phyloP scores from a whole-genome alignment of 2,113 vertebrate species.

The Callopanchax toddi region DNA sequence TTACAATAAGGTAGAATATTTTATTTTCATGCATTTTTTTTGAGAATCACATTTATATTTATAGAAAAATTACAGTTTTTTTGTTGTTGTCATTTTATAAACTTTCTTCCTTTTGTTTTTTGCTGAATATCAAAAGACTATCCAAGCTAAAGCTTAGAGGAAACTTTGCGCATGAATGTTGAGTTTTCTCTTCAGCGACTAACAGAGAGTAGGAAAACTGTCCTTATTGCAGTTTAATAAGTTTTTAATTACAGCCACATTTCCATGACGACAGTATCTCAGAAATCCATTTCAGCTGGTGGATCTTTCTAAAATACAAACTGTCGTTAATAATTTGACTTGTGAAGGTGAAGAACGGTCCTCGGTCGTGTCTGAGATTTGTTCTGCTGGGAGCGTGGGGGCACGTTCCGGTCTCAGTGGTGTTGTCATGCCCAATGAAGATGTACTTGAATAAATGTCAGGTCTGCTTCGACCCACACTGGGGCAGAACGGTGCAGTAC shows the following conservation, averaged over 20 bases:
- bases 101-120: too few species aligned
- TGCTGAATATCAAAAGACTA: too few species aligned
- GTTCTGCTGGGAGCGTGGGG: conserved; percentile 7
- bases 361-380: not conserved
- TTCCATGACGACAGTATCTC: conserved; percentile 50
- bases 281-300: conserved; percentile 18
- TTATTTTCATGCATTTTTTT: too few species aligned
- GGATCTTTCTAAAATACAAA: conserved; percentile 8
- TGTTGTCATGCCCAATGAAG: conserved; percentile 61
- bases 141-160: too few species aligned
- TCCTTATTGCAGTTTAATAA: conserved; percentile 33
- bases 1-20: too few species aligned
- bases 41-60: too few species aligned
- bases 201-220: conserved; percentile 7
- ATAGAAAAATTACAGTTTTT: too few species aligned
- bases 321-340: conserved; percentile 22
- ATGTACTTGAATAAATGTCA: conserved; percentile 63
- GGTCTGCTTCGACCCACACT: conserved; percentile 38
- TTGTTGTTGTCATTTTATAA: too few species aligned
- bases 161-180: too few species aligned
- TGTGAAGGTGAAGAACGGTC: conserved; percentile 23
- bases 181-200: not conserved
- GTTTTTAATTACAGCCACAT: conserved; percentile 32
- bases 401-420: conserved; percentile 20
- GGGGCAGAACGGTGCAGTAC: conserved; percentile 23